Conservation (phyloP, 2,888 invertebrate species). For the Didymodactylos carnosus region DNA sequence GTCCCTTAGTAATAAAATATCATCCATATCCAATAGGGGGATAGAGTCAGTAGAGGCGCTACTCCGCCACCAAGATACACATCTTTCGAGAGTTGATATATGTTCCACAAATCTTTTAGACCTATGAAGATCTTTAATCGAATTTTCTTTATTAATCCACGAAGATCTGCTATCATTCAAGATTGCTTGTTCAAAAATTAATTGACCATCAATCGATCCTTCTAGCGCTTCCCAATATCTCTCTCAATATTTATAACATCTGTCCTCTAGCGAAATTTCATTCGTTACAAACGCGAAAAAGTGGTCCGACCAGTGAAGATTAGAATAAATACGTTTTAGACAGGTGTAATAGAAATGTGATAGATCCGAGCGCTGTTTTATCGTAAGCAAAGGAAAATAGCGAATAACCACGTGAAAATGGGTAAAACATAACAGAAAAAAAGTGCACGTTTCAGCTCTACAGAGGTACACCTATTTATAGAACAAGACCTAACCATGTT, state of each 20-base stretch:
- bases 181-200: neutral
- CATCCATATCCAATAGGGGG: neutral
- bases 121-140: neutral
- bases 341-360: neutral
- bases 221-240: neutral
- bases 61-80: neutral
- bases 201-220: neutral
- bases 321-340: neutral
- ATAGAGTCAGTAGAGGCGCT: neutral
- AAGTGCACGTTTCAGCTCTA: neutral
- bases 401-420: neutral
- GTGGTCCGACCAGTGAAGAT: neutral
- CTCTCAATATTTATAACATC: neutral
- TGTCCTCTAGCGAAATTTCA: neutral
- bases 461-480: neutral
- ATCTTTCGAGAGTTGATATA: neutral
- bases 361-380: neutral
- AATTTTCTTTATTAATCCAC: neutral
- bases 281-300: neutral
- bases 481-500: neutral
- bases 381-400: neutral
- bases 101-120: neutral
- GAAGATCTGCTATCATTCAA: neutral
- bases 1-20: neutral
- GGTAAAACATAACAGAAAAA: neutral